Evolutionary conservation across 2,113 vertebrate genomes (phyloP), one percentile per base, ranked within the genome.

Genomic region (Caranx melampygus): DNA sequence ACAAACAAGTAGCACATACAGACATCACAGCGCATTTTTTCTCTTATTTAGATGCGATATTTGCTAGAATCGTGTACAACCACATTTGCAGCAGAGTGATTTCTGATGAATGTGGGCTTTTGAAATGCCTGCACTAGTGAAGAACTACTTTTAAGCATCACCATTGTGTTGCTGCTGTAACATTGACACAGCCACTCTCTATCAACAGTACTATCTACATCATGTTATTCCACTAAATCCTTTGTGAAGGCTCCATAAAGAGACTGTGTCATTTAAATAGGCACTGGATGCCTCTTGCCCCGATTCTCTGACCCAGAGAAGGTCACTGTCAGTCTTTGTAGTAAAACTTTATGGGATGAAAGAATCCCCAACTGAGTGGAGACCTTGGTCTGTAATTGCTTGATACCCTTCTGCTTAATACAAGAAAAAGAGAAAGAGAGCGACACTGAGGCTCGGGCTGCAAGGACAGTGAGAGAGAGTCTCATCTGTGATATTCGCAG

Each of bases 331-430:
- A 13, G 75, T 72, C 83, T 83, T 77, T 77, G 88, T 75, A 66
- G 81, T 92, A 82, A 92, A 92, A 91, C 82, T 93, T 92, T 92
- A 90, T 84, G 81, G 59, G 82, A 88, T 86, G 91, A 89, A 87
- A 85, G 82, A 85, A 89, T 80, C 78, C 85, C 75, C 71, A 79
- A 75, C 82, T 81, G 83, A 79, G 82, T 61, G 65, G 13, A 81
- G 90, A 89, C 88, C 85, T 88, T 87, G 82, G 80, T 78, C 67
- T 80, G 85, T 90, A 88, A 92, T 92, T 89, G 89, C 80, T 87
- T 67, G 78, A 84, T 86, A 79, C 84, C 83, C 82, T 85, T 78
- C 85, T 70, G 65, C 75, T 87, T 81, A 78, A 81, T 79, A 82
- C 74, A 37, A 78, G 81, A 60, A 79, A 73, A 40, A 61, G 47